A percentile compares a stretch with the other conserved stretches of the same genome.
These are phyloP conservation scores for Drosophila yooni DNA, from an alignment of 2,888 invertebrate genomes.

Conservation along the genomic window DNA sequence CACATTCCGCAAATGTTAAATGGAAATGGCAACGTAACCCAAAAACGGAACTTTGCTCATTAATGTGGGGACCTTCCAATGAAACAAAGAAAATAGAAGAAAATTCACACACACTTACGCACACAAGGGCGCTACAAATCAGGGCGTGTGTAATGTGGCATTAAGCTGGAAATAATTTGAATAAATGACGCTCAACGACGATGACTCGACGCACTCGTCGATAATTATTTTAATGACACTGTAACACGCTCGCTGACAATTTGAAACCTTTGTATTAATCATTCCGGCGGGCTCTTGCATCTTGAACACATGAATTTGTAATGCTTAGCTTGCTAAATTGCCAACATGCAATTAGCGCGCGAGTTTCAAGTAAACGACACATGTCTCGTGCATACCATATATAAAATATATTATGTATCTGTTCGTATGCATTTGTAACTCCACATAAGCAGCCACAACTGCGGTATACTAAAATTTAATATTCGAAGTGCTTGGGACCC, in stretches of 20 bases:
- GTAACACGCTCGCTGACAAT: conserved; percentile 9
- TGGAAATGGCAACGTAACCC: conserved; percentile 16
- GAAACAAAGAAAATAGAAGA: neutral
- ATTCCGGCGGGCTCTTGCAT: conserved; percentile 52
- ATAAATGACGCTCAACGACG: conserved; percentile 49
- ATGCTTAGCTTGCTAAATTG: conserved; percentile 31
- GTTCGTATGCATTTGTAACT: neutral
- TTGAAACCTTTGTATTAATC: conserved; percentile 55
- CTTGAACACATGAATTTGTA: conserved; percentile 35
- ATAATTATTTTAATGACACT: conserved; percentile 66
- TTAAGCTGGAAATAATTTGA: conserved; percentile 64
- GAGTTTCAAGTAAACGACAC: conserved; percentile 36
- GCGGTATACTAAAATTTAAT: conserved; percentile 36
- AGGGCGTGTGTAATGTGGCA: conserved; percentile 58
- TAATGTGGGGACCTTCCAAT: conserved; percentile 3
- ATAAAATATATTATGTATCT: neutral
- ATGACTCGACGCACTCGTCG: conserved; percentile 35
- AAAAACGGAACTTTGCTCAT: conserved; percentile 29
- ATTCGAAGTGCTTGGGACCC: conserved; percentile 37
- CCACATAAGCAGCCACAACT: conserved; percentile 21
- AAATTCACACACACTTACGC: neutral
- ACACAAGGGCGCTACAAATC: conserved; percentile 11
- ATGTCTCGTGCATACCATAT: neutral
- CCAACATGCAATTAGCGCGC: conserved; percentile 40
- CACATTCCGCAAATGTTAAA: conserved; percentile 22